Evolutionary conservation across 2,797 vertebrate species (phyloP).

Genomic region (Cetoscarus ocellatus): DNA sequence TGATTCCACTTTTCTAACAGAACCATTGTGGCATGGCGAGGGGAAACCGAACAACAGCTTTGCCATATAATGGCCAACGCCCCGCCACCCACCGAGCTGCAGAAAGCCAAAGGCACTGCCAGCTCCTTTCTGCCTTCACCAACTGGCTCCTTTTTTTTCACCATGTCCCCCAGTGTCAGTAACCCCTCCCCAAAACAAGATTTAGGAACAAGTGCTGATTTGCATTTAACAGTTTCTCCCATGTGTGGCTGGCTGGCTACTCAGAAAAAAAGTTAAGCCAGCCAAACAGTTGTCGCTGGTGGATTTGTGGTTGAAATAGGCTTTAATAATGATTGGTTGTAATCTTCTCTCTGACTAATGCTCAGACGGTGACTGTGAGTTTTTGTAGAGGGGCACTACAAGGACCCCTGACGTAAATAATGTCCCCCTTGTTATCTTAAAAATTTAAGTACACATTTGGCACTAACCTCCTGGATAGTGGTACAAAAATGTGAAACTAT

Average conservation of each 20-base stretch:
- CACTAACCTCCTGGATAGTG: neutral
- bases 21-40: conserved; percentile 35
- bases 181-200: conserved; percentile 78
- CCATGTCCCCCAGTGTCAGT: conserved; percentile 38
- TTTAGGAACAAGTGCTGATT: conserved; percentile 77
- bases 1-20: conserved; percentile 23
- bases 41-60: conserved; percentile 48
- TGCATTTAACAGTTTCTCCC: conserved; percentile 72
- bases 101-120: conserved; percentile 69
- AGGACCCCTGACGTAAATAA: conserved; percentile 35
- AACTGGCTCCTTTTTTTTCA: conserved; percentile 66
- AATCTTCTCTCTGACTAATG: conserved; percentile 81
- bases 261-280: conserved; percentile 68
- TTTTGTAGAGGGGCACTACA: conserved; percentile 20
- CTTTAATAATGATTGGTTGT: conserved; percentile 86
- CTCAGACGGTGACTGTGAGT: conserved; percentile 47
- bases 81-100: conserved; percentile 67
- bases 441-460: neutral
- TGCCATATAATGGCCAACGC: conserved; percentile 64
- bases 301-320: conserved; percentile 86
- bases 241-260: conserved; percentile 29
- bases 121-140: conserved; percentile 67
- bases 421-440: conserved; percentile 18
- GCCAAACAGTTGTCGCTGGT: conserved; percentile 83
- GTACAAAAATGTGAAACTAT: neutral